phyloP scores from a whole-genome alignment of 2,113 vertebrate genomes.

The Colaptes auratus region DNA sequence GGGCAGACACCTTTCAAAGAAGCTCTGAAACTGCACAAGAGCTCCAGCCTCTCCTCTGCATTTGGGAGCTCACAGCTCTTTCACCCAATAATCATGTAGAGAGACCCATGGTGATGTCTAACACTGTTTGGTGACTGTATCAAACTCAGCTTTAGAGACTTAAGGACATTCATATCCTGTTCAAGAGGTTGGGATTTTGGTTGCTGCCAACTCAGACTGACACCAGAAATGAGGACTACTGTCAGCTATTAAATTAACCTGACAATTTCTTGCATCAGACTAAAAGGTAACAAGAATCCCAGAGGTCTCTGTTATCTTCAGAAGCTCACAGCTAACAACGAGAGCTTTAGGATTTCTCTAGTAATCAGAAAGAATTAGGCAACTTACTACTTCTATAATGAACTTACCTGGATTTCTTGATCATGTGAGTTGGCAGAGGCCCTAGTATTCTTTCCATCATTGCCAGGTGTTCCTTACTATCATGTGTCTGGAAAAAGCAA shows the following conservation, averaged over 20 bases:
- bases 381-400: not conserved
- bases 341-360: not conserved
- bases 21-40: not conserved
- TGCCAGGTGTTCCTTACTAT: constrained; percentile 96
- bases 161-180: not conserved
- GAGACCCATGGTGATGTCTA: not conserved
- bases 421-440: constrained; percentile 88
- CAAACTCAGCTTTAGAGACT: too few species aligned
- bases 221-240: not conserved
- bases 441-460: constrained; percentile 98
- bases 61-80: not conserved
- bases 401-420: constrained; percentile 90
- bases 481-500: constrained; percentile 85
- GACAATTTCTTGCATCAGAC: not conserved
- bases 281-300: not conserved
- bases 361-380: not conserved
- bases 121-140: too few species aligned
- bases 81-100: not conserved
- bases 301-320: not conserved
- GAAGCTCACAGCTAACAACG: not conserved
- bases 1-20: not conserved
- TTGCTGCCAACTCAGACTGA: not conserved
- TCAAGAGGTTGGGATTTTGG: not conserved
- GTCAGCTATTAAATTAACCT: not conserved
- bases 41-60: not conserved